These are phyloP conservation scores for Mus caroli DNA, from an alignment of 2,797 vertebrate species.

Conservation along the genomic window DNA sequence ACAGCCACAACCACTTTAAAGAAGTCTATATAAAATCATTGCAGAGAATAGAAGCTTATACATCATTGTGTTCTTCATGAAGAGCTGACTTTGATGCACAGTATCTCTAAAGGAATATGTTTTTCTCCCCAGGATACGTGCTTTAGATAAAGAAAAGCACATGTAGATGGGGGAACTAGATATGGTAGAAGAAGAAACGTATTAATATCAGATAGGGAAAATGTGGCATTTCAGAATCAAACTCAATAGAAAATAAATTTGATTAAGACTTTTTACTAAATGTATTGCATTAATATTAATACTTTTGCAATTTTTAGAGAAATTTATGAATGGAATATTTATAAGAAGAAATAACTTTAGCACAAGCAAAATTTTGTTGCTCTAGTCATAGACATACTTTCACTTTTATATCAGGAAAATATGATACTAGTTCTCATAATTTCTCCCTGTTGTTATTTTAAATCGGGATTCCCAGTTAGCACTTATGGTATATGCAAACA, in stretches of 20 bases:
- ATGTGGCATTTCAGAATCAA: background rate
- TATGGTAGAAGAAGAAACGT: background rate
- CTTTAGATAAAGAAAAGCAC: background rate
- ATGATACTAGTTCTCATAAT: constrained; percentile 71
- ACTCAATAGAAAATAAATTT: background rate
- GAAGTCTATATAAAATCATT: background rate
- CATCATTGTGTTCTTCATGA: no score
- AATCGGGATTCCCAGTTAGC: constrained; percentile 80
- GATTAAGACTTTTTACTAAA: background rate
- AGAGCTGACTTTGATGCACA: background rate
- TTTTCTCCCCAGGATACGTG: background rate
- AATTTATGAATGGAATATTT: background rate
- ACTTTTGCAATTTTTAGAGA: background rate
- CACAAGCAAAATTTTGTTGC: background rate
- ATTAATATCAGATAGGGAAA: background rate
- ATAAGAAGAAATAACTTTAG: background rate
- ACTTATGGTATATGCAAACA: constrained; percentile 69
- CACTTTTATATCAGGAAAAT: constrained; percentile 71
- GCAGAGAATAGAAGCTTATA: background rate
- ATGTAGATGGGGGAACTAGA: background rate
- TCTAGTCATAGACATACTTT: background rate
- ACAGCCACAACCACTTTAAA: no score
- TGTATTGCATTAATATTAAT: background rate
- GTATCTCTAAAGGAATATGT: background rate
- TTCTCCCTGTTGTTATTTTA: constrained; percentile 79